phyloP scores from a whole-genome alignment of 2,888 invertebrate species.

The Myopa testacea region DNA sequence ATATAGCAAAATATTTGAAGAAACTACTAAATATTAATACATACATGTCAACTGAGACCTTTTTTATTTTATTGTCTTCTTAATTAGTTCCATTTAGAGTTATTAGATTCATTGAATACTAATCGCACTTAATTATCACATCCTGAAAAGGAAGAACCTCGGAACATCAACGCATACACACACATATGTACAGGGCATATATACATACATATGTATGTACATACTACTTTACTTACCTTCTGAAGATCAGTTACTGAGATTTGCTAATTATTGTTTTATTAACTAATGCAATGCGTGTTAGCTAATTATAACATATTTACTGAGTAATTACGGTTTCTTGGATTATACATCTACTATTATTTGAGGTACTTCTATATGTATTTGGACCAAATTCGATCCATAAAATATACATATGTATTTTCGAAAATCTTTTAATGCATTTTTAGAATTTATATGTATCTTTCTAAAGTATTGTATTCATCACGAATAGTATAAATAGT shows the following conservation, averaged over 20 bases:
- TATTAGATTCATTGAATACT: constrained; percentile 20
- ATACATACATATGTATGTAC: not conserved
- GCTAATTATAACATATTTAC: not conserved
- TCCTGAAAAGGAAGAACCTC: not conserved
- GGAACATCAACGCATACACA: too few species aligned
- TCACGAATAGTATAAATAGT: not conserved
- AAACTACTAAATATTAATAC: not conserved
- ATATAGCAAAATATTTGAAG: too few species aligned
- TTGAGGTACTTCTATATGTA: not conserved
- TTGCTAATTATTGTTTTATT: not conserved
- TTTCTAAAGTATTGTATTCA: not conserved
- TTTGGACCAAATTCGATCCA: not conserved
- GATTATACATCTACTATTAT: not conserved
- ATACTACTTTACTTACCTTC: not conserved
- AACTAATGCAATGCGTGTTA: not conserved
- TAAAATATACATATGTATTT: not conserved
- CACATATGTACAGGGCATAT: not conserved
- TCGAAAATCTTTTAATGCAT: not conserved
- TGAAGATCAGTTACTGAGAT: not conserved
- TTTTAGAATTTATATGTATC: not conserved
- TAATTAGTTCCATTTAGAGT: not conserved
- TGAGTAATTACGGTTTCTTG: not conserved
- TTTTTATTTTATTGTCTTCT: constrained; percentile 4
- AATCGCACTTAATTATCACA: constrained; percentile 8
- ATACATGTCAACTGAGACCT: not conserved